Conservation (phyloP, 30 jellyfish, hydroid and myxozoan genomes). For the Chrysaora quinquecirrha region DNA sequence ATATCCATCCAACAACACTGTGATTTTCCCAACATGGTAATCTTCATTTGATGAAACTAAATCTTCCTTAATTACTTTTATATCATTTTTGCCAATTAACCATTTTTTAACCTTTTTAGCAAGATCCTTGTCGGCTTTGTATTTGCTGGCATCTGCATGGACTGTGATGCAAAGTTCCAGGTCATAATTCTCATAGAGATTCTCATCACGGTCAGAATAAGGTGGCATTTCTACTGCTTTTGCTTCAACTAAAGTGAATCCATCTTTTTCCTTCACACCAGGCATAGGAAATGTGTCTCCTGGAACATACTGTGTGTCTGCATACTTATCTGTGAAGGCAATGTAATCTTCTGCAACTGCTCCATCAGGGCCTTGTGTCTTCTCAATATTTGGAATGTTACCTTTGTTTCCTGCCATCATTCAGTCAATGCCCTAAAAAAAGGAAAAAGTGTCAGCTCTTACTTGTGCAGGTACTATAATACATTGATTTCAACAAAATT, state of each 20-base stretch:
- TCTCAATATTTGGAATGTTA: conserved; percentile 7
- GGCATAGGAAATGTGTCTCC: conserved; percentile 44
- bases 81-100: conserved; percentile 14
- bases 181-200: conserved; percentile 29
- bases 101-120: conserved; percentile 11
- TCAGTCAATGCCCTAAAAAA: no score
- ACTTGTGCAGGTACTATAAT: no score
- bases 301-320: conserved; percentile 1
- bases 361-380: conserved; percentile 35
- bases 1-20: conserved; percentile 31
- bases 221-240: conserved; percentile 31
- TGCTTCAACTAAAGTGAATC: conserved; percentile 43
- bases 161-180: conserved; percentile 18
- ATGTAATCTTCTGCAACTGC: conserved; percentile 20
- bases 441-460: no score
- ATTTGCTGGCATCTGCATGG: conserved; percentile 44
- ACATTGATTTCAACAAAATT: no score
- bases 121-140: conserved; percentile 1
- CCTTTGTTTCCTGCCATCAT: not conserved
- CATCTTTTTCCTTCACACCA: conserved; percentile 36
- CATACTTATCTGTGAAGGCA: conserved; percentile 1
- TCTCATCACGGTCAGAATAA: conserved; percentile 37
- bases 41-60: conserved; percentile 5
- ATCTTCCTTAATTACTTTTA: conserved; percentile 37
- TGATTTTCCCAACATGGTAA: conserved; percentile 29